Evolutionary conservation across 2,888 invertebrate genomes (phyloP), one percentile per base, ranked within the genome.

Genomic region (Hecatera dysodea): DNA sequence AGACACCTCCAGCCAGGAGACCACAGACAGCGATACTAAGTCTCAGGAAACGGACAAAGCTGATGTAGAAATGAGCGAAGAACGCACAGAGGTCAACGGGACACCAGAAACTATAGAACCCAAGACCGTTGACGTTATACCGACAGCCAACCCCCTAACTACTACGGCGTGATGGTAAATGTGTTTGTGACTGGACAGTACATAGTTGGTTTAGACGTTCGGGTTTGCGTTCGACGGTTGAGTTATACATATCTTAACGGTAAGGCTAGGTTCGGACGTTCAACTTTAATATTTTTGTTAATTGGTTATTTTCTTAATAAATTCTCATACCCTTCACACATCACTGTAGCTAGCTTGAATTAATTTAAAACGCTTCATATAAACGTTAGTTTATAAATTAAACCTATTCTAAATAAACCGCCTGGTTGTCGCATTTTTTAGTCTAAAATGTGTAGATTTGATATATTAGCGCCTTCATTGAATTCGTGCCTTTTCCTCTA

Each of bases 1-100:
- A 17, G 94, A 94, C 89, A 90, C 93, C 0, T 91, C 93, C 33
- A 94, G 93, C 85, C 93, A 93, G 57, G 93, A 89, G 72, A 91
- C 92, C 59, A 84, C 84, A 0, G 90, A 87, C 75, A 88, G 86
- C 67, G 87, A 89, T 9, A 80, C 78, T 50, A 87, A 88, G 63
- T 87, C 88, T 22, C 88, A 87, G 42, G 81, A 72, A n/a, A 33
- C 83, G 84, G 67, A 86, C 86, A 74, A 75, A 52, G 76, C 78
- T 68, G 78, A 78, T 27, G 77, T 82, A 44, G 80, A 86, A 42
- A 75, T 85, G 71, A 62, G 72, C 0, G 87, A 85, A 39, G 84
- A 83, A 39, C 62, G 57, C 50, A 52, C 74, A 0, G 91, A 90
- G 17, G 81, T 92, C 9, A 94, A 94, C 66, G 94, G 93, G 0